These are phyloP conservation scores for Solenopsis invicta DNA, from an alignment of 1,140 invertebrate genomes.

Conservation along the genomic window DNA sequence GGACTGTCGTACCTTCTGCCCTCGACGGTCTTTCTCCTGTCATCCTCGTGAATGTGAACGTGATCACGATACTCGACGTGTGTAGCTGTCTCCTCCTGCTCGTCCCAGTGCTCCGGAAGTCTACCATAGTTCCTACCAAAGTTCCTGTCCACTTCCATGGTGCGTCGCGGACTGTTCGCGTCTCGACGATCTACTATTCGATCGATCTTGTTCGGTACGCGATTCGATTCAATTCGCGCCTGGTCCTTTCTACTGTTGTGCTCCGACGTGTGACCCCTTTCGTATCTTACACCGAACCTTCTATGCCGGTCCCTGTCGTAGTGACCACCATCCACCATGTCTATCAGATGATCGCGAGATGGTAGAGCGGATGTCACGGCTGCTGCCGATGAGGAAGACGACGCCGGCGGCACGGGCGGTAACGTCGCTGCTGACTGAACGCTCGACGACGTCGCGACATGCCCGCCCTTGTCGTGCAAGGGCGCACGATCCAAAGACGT, in stretches of 20 bases:
- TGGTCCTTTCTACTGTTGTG: conserved; percentile 79
- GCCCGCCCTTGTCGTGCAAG: conserved; percentile 77
- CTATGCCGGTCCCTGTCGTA: conserved; percentile 83
- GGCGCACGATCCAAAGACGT: conserved; percentile 78
- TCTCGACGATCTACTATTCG: conserved; percentile 78
- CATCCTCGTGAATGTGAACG: conserved; percentile 81
- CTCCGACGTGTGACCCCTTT: conserved; percentile 76
- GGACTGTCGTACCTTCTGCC: conserved; percentile 83
- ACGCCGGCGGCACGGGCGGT: conserved; percentile 51
- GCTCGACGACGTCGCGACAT: conserved; percentile 50
- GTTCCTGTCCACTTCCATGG: conserved; percentile 80
- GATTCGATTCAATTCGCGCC: conserved; percentile 65
- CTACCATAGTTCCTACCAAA: conserved; percentile 83
- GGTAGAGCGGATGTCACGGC: conserved; percentile 36
- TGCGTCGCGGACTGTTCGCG: conserved; percentile 76
- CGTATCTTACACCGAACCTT: conserved; percentile 80
- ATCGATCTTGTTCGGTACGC: conserved; percentile 77
- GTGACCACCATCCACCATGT: conserved; percentile 67
- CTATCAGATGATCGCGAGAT: conserved; percentile 76
- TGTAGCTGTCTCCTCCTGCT: conserved; percentile 79
- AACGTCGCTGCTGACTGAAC: conserved; percentile 41
- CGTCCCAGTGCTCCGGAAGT: conserved; percentile 83
- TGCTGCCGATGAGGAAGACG: conserved; percentile 63
- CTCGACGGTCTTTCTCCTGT: conserved; percentile 81
- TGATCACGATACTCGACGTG: conserved; percentile 82